Conservation (phyloP, 2,797 vertebrate species). For the Lacerta agilis region DNA sequence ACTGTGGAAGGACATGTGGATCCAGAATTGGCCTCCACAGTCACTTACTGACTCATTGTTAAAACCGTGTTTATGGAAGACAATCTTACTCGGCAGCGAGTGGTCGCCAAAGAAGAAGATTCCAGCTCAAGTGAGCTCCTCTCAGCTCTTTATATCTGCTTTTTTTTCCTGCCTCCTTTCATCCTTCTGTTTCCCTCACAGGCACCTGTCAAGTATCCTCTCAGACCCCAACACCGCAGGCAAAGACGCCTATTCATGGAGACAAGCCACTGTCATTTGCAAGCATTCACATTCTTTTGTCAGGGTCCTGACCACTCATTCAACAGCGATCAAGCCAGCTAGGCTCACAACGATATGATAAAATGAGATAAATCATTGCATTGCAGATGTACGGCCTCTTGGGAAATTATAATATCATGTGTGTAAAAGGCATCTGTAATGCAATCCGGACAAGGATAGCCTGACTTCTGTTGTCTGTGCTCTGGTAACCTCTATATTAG, state of each 20-base stretch:
- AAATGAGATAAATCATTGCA: constrained; percentile 2
- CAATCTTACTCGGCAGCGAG: too few species aligned
- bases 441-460: background rate
- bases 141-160: background rate
- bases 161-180: background rate
- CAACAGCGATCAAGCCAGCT: background rate
- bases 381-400: background rate
- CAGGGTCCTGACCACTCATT: background rate
- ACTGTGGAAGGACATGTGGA: too few species aligned
- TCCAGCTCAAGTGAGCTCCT: too few species aligned
- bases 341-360: background rate
- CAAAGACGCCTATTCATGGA: background rate
- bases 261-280: background rate
- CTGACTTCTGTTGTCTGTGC: too few species aligned
- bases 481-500: too few species aligned
- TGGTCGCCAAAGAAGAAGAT: too few species aligned
- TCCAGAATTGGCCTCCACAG: too few species aligned
- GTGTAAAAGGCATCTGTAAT: background rate
- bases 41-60: too few species aligned
- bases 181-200: background rate
- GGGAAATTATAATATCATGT: constrained; percentile 20
- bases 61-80: too few species aligned
- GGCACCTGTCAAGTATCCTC: background rate
- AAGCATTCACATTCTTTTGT: background rate
- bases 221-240: background rate